A percentile compares a stretch with the other conserved stretches of the same genome.
These are phyloP conservation scores for Eustalomyia histrio DNA, from an alignment of 2,888 invertebrate species.

Conservation along the genomic window DNA sequence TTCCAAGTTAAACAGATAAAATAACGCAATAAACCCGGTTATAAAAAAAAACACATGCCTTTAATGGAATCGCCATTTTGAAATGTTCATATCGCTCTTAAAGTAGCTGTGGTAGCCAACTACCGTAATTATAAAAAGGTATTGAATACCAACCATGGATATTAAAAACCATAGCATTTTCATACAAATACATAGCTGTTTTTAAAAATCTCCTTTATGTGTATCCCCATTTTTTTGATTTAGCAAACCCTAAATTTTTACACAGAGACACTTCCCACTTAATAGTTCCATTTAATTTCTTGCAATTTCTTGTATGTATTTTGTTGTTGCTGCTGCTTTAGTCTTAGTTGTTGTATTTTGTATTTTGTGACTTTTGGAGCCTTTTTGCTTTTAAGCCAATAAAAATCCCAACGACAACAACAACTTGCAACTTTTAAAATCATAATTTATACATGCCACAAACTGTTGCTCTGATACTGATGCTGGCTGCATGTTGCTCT, in stretches of 20 bases:
- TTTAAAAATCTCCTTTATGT: background rate
- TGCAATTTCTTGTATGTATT: conserved; percentile 49
- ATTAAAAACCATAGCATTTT: no score
- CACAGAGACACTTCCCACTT: conserved; percentile 59
- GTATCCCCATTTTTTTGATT: background rate
- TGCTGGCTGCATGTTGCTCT: conserved; percentile 46
- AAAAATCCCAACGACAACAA: conserved; percentile 57
- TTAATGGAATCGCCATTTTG: no score
- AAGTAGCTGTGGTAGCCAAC: no score
- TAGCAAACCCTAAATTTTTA: conserved; percentile 31
- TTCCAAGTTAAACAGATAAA: no score
- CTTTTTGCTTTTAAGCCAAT: conserved; percentile 55
- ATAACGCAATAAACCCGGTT: no score
- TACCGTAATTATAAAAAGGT: no score
- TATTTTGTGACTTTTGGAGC: background rate
- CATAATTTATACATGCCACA: conserved; percentile 67
- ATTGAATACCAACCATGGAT: no score
- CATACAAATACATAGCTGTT: no score
- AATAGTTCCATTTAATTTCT: conserved; percentile 60
- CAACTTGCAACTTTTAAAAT: conserved; percentile 63
- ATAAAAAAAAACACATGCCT: no score
- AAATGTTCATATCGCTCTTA: no score
- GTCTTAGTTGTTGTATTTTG: conserved; percentile 22
- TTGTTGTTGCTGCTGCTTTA: conserved; percentile 27
- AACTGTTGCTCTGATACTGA: conserved; percentile 59